Evolutionary conservation across 2,888 invertebrate genomes (phyloP).

Genomic region (Taenaris catops): DNA sequence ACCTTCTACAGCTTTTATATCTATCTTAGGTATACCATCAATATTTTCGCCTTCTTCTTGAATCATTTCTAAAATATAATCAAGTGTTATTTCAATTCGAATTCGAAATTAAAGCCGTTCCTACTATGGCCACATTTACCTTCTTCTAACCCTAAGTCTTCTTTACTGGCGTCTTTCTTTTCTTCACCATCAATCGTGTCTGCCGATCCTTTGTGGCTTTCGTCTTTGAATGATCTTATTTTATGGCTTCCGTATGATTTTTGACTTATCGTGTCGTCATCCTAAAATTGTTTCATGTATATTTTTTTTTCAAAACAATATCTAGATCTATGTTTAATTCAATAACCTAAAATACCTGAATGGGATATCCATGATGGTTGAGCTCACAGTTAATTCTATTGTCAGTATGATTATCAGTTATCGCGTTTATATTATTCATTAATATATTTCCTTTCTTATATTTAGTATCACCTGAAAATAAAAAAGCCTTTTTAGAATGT

Average conservation of each 20-base stretch:
- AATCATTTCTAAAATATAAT: conserved; percentile 62
- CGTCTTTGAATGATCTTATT: conserved; percentile 92
- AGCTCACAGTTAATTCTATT: conserved; percentile 87
- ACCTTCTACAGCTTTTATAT: conserved; percentile 87
- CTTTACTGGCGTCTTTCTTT: conserved; percentile 94
- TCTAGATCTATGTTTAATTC: too few species aligned
- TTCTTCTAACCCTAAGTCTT: conserved; percentile 92
- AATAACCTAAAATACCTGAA: conserved; percentile 58
- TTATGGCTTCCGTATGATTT: conserved; percentile 96
- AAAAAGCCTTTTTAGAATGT: too few species aligned
- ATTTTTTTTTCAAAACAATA: too few species aligned
- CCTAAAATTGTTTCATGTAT: too few species aligned
- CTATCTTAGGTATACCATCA: conserved; percentile 83
- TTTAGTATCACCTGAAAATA: conserved; percentile 85
- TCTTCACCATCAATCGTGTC: conserved; percentile 93
- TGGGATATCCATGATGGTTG: conserved; percentile 85
- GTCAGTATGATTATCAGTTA: conserved; percentile 86
- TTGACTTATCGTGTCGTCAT: conserved; percentile 91
- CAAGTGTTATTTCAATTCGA: too few species aligned
- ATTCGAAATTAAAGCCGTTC: too few species aligned
- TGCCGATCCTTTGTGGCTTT: conserved; percentile 94
- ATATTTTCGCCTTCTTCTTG: conserved; percentile 83
- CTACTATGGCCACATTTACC: conserved; percentile 59
- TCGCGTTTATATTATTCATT: conserved; percentile 91
- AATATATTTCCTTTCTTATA: conserved; percentile 89